Conservation (phyloP, 2,113 vertebrate genomes). For the Gobius niger region DNA sequence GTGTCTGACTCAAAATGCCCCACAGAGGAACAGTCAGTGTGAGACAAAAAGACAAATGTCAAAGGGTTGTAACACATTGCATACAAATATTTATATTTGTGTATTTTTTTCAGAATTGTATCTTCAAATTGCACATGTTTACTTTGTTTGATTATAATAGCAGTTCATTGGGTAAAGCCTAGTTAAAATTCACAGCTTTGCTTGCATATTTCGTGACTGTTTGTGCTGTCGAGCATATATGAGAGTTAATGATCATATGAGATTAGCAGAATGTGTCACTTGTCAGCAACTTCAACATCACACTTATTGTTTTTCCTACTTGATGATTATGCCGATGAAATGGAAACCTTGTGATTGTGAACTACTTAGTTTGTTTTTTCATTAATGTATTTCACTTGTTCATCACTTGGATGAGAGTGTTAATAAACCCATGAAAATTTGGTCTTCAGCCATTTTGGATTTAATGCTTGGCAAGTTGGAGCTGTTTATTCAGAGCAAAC, state of each 20-base stretch:
- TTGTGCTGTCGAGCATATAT: not conserved
- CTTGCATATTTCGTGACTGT: not conserved
- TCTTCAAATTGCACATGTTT: no score
- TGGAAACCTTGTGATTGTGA: not conserved
- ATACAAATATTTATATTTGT: no score
- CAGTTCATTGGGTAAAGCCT: no score
- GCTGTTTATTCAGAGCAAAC: not conserved
- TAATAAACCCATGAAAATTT: conserved; percentile 3
- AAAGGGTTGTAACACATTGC: no score
- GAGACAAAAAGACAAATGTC: no score
- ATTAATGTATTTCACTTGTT: not conserved
- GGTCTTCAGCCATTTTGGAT: conserved; percentile 1
- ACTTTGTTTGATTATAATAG: no score
- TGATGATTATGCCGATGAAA: conserved; percentile 10
- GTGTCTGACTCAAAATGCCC: not conserved
- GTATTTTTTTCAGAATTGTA: no score
- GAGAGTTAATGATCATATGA: conserved; percentile 20
- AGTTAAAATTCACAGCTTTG: not conserved
- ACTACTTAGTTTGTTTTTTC: not conserved
- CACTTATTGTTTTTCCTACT: conserved; percentile 15
- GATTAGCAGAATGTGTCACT: conserved; percentile 31
- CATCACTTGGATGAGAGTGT: not conserved
- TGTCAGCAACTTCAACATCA: conserved; percentile 38
- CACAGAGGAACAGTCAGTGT: not conserved
- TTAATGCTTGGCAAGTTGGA: conserved; percentile 24